phyloP scores from a whole-genome alignment of 2,113 vertebrate genomes.

The Paramormyrops kingsleyae region DNA sequence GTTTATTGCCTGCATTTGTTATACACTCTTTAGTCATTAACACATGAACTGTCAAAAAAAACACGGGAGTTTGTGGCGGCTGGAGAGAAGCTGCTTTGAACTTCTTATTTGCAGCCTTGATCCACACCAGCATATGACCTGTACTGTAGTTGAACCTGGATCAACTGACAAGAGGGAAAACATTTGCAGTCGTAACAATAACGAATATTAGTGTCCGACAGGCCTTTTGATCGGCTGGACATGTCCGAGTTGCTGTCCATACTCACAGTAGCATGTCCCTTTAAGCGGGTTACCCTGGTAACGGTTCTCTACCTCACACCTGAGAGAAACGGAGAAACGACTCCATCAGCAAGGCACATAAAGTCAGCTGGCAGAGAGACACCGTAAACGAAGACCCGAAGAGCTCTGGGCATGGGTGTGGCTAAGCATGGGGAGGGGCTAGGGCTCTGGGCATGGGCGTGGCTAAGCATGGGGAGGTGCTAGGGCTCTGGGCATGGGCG shows the following conservation, averaged over 20 bases:
- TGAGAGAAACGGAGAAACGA: conserved; percentile 39
- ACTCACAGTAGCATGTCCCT: conserved; percentile 99
- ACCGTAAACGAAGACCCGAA: conserved; percentile 24
- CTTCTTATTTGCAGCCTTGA: neutral
- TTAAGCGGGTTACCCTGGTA: conserved; percentile 98
- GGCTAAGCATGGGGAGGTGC: neutral
- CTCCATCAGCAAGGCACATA: neutral
- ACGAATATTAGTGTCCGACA: neutral
- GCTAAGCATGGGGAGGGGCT: too few relatives aligned
- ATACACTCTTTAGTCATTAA: neutral
- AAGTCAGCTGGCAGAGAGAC: neutral
- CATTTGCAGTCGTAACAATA: neutral
- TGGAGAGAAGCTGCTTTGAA: neutral
- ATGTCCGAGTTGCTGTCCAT: conserved; percentile 27
- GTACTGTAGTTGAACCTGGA: neutral
- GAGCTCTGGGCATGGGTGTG: neutral
- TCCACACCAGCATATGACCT: neutral
- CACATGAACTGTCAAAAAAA: neutral
- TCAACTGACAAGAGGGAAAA: neutral
- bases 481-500: neutral
- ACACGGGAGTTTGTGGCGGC: neutral
- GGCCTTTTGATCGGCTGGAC: neutral
- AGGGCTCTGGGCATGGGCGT: too few relatives aligned
- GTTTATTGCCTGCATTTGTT: neutral
- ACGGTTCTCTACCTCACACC: conserved; percentile 94